Evolutionary conservation across 2,888 invertebrate genomes (phyloP).

Genomic region (Leptura quadrifasciata): DNA sequence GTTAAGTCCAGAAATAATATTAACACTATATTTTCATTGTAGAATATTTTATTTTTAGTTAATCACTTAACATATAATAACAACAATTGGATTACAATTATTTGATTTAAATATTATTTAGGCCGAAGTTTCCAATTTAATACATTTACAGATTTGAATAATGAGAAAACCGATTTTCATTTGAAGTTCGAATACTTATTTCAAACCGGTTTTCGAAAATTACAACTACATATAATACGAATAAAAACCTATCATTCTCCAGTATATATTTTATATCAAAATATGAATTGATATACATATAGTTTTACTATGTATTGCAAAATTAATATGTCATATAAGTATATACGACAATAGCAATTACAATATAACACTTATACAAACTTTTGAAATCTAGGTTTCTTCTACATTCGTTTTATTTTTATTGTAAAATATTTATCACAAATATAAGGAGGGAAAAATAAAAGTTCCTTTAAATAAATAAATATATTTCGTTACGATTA

Average conservation of each 20-base stretch:
- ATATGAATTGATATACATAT: neutral
- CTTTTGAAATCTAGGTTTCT: conserved; percentile 6
- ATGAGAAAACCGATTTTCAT: conserved; percentile 1
- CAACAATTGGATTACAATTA: conserved; percentile 31
- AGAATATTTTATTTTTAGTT: conserved; percentile 29
- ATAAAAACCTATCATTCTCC: conserved; percentile 14
- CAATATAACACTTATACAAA: neutral
- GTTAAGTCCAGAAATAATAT: neutral
- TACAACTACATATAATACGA: conserved; percentile 17
- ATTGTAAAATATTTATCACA: conserved; percentile 13
- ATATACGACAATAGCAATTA: neutral
- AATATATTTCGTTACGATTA: conserved; percentile 55
- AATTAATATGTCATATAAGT: neutral
- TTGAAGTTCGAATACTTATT: neutral
- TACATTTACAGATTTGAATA: conserved; percentile 20
- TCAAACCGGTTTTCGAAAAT: conserved; percentile 6
- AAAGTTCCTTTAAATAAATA: conserved; percentile 52
- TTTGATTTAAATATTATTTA: conserved; percentile 27
- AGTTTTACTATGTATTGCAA: conserved; percentile 9
- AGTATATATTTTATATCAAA: conserved; percentile 11
- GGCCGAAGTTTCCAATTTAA: conserved; percentile 28
- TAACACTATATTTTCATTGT: conserved; percentile 9
- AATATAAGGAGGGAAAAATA: conserved; percentile 32
- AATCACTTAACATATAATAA: conserved; percentile 28
- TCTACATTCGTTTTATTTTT: conserved; percentile 6